A percentile compares a stretch with the other conserved stretches of the same genome.
phyloP scores from a whole-genome alignment of 2,113 vertebrate species.

The Syngnathoides biaculeatus region DNA sequence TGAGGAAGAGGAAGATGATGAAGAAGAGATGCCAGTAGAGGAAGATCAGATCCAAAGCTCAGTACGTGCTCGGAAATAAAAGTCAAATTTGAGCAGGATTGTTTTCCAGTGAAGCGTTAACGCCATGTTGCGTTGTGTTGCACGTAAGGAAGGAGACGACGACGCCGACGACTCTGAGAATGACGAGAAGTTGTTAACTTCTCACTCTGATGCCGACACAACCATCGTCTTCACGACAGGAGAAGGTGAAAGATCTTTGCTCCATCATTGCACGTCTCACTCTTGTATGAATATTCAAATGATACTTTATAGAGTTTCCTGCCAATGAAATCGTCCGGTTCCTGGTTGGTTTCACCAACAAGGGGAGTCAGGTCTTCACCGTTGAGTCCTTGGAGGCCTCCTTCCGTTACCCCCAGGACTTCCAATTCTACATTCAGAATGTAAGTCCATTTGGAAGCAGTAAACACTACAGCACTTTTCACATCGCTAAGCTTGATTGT shows the following conservation, averaged over 20 bases:
- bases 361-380: slow-evolving; percentile 68
- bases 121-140: slow-evolving; percentile 5
- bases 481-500: neutral
- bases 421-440: slow-evolving; percentile 78
- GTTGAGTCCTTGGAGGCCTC: slow-evolving; percentile 74
- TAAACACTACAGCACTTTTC: neutral
- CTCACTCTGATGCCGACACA: slow-evolving; percentile 73
- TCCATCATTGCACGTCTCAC: neutral
- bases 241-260: slow-evolving; percentile 57
- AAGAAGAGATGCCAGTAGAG: slow-evolving; percentile 60
- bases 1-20: slow-evolving; percentile 71
- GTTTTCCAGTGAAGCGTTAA: neutral
- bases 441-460: slow-evolving; percentile 48
- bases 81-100: neutral
- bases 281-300: neutral
- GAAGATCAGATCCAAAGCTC: slow-evolving; percentile 63
- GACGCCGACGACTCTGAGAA: slow-evolving; percentile 57
- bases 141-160: slow-evolving; percentile 52
- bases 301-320: slow-evolving; percentile 66
- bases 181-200: slow-evolving; percentile 45
- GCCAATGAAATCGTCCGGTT: slow-evolving; percentile 76
- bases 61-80: slow-evolving; percentile 36
- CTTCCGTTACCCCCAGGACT: slow-evolving; percentile 78
- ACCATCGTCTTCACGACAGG: slow-evolving; percentile 74
- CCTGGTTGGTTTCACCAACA: slow-evolving; percentile 77